Evolutionary conservation across 2,113 vertebrate species (phyloP).

Genomic region (Eretmochelys imbricata): DNA sequence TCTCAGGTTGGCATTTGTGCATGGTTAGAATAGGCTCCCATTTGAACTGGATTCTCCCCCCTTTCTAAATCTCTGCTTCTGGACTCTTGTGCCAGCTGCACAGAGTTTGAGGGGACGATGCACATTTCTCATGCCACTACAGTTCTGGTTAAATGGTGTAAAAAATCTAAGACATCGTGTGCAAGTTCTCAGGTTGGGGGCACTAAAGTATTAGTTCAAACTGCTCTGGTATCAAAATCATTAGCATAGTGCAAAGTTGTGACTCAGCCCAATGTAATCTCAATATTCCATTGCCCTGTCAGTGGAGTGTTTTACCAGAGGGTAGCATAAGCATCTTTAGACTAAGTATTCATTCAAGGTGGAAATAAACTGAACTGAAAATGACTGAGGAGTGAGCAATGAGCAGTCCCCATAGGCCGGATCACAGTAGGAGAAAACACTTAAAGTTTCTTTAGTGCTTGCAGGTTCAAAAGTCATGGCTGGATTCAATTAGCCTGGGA

Average conservation of each 20-base stretch:
- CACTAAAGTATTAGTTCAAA: background rate
- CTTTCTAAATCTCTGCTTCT: background rate
- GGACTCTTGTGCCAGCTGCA: background rate
- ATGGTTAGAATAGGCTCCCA: background rate
- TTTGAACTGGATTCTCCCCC: background rate
- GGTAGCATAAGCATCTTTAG: constrained; percentile 23
- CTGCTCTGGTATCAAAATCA: background rate
- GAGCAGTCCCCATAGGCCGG: constrained; percentile 77
- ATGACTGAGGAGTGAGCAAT: constrained; percentile 65
- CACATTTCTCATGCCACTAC: background rate
- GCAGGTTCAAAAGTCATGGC: constrained; percentile 84
- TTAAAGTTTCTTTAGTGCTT: constrained; percentile 81
- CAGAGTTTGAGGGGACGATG: background rate
- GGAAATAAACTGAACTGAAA: constrained; percentile 65
- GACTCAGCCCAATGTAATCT: background rate
- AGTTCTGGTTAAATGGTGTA: background rate
- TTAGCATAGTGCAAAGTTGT: background rate
- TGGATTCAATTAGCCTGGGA: constrained; percentile 88
- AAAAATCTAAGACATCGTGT: background rate
- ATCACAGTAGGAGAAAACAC: constrained; percentile 77
- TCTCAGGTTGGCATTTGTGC: background rate
- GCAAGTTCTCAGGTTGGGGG: background rate
- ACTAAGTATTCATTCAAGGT: constrained; percentile 65
- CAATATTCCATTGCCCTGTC: background rate
- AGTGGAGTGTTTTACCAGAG: background rate